Conservation (phyloP, 2,888 invertebrate species). For the Bombylius major region DNA sequence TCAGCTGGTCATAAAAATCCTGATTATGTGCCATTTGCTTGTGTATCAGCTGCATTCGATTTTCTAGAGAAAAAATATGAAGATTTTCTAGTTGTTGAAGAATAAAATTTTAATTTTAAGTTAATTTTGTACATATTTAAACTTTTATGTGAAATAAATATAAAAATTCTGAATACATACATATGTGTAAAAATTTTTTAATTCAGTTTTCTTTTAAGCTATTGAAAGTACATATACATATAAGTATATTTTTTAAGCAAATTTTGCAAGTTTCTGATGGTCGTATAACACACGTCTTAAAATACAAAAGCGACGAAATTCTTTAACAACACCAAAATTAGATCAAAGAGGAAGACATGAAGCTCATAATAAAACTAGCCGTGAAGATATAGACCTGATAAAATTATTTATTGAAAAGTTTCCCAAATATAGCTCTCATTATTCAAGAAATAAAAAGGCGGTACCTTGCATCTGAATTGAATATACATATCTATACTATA, state of each 20-base stretch:
- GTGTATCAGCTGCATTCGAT: slow-evolving; percentile 52
- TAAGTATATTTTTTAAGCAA: slow-evolving; percentile 3
- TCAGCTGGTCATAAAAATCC: slow-evolving; percentile 55
- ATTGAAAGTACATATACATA: too few species aligned
- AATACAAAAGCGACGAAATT: not conserved
- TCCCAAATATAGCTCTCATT: slow-evolving; percentile 10
- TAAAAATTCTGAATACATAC: too few species aligned
- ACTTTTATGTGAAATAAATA: too few species aligned
- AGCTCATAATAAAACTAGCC: not conserved
- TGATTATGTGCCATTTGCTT: slow-evolving; percentile 55
- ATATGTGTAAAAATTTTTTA: too few species aligned
- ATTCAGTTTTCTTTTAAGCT: too few species aligned
- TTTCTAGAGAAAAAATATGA: slow-evolving; percentile 40
- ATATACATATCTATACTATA: slow-evolving; percentile 7
- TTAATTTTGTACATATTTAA: too few species aligned
- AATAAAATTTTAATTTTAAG: too few species aligned
- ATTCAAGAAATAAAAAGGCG: slow-evolving; percentile 9
- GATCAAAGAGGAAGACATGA: not conserved
- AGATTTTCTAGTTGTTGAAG: slow-evolving; percentile 10
- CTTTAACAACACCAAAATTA: not conserved
- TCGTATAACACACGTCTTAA: not conserved
- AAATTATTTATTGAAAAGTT: slow-evolving; percentile 8
- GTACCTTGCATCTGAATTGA: slow-evolving; percentile 6
- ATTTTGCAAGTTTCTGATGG: not conserved
- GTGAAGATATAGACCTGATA: slow-evolving; percentile 4